Evolutionary conservation across 2,888 invertebrate genomes (phyloP), one percentile per base, ranked within the genome.

Genomic region (Lamellibrachia columna): DNA sequence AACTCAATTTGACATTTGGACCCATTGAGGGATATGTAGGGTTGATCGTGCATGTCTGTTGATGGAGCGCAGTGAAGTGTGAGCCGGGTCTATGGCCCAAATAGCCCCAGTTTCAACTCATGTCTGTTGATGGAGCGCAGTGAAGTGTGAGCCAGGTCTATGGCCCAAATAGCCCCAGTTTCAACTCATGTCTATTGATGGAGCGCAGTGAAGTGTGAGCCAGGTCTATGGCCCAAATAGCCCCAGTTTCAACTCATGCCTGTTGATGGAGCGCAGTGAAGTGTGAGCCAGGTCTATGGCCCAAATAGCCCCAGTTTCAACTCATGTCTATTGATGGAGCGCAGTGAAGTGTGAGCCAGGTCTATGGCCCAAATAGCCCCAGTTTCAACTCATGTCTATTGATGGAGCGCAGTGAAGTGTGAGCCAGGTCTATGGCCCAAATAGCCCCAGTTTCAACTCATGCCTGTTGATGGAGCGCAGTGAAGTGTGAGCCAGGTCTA

Each of bases 1-100:
- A 75, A 75, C 75, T 75, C 75, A 75, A 75, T 75, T 75, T 75
- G 75, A 75, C 75, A 75, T n/a, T 75, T 15, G 75, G 75, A 75
- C n/a, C 22, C 75, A 22, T n/a, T 75, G 75, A 22, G 75, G 75
- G 75, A 75, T 6, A 22, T 75, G 75, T 75, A 75, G 75, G 22
- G 2, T 6, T 75, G 75, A 11, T 75, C 22, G 75, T 22, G 75
- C 75, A 22, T 75, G 22, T 15, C 75, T 75, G 4, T 22, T n/a
- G 1, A n/a, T n/a, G n/a, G 75, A 75, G n/a, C n/a, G 75, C n/a
- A 22, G 60, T 4, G 15, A 75, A 75, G 75, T 75, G 75, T 75
- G 75, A 6, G 22, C 3, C 75, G 0, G 6, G 75, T 15, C 11
- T 75, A 75, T 75, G 75, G 75, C 6, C 75, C 75, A 75, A 22